These are phyloP conservation scores for Stictonetta naevosa DNA, from an alignment of 2,113 vertebrate genomes.

Conservation along the genomic window DNA sequence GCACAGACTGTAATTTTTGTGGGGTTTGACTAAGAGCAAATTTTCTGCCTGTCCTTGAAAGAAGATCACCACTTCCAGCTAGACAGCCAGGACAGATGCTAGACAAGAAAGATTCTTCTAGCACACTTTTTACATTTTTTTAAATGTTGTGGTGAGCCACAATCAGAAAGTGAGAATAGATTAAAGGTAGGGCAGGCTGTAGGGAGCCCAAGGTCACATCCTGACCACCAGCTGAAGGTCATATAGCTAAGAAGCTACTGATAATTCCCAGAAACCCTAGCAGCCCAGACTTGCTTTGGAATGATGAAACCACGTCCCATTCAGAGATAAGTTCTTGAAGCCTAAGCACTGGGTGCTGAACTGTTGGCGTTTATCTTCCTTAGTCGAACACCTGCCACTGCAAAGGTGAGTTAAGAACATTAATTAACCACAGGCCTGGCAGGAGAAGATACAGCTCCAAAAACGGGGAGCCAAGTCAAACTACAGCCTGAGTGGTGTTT, in stretches of 20 bases:
- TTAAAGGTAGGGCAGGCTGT: not conserved
- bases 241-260: not conserved
- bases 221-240: not conserved
- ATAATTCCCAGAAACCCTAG: conserved; percentile 6
- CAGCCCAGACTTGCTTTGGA: not conserved
- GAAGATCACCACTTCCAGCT: conserved; percentile 26
- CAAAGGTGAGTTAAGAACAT: not conserved
- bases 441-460: not conserved
- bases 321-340: not conserved
- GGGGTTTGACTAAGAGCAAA: not conserved
- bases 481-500: not conserved
- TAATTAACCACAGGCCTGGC: not conserved
- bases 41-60: conserved; percentile 31
- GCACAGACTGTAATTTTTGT: conserved; percentile 10
- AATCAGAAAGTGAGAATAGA: not conserved
- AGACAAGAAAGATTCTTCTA: not conserved
- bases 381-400: not conserved
- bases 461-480: not conserved
- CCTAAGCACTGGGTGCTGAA: not conserved
- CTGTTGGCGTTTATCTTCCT: not conserved
- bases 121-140: not conserved
- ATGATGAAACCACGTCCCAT: not conserved
- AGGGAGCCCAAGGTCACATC: not conserved
- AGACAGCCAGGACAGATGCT: not conserved
- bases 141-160: conserved; percentile 2